A percentile compares a stretch with the other conserved stretches of the same genome.
Conservation (phyloP, 2,888 invertebrate species). For the Sphaerophoria taeniata region DNA sequence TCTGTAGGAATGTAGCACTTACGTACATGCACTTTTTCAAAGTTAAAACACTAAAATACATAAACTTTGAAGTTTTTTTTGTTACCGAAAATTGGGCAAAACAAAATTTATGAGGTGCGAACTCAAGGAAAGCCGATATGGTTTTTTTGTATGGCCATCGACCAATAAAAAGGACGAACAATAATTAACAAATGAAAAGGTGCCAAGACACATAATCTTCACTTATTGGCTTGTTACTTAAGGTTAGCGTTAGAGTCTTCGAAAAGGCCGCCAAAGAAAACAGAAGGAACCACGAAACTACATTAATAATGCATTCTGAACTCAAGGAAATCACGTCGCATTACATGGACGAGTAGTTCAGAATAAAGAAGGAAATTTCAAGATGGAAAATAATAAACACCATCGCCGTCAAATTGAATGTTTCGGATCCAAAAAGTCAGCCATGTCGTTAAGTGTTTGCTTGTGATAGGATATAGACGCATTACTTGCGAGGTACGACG, state of each 20-base stretch:
- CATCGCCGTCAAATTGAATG: constrained; percentile 57
- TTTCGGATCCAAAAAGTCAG: constrained; percentile 33
- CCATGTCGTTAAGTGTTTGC: constrained; percentile 30
- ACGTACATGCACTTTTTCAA: no score
- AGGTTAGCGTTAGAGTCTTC: constrained; percentile 37
- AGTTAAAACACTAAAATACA: no score
- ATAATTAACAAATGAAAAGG: constrained; percentile 68
- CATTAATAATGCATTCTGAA: constrained; percentile 22
- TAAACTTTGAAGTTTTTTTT: no score
- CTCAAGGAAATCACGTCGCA: constrained; percentile 71
- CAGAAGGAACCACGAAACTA: no score
- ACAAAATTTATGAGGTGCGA: no score
- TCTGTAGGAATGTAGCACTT: no score
- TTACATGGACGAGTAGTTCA: constrained; percentile 62
- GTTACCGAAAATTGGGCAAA: no score
- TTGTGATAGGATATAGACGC: constrained; percentile 46
- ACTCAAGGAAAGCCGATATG: constrained; percentile 24
- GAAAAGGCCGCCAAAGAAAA: constrained; percentile 32
- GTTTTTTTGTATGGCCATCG: constrained; percentile 41
- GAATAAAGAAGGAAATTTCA: constrained; percentile 11
- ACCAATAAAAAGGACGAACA: constrained; percentile 53
- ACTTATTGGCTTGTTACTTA: constrained; percentile 63
- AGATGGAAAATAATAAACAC: constrained; percentile 65
- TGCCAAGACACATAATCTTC: constrained; percentile 70
- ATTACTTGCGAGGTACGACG: constrained; percentile 35